phyloP scores from a whole-genome alignment of 2,797 vertebrate species.

The Melopsittacus undulatus region DNA sequence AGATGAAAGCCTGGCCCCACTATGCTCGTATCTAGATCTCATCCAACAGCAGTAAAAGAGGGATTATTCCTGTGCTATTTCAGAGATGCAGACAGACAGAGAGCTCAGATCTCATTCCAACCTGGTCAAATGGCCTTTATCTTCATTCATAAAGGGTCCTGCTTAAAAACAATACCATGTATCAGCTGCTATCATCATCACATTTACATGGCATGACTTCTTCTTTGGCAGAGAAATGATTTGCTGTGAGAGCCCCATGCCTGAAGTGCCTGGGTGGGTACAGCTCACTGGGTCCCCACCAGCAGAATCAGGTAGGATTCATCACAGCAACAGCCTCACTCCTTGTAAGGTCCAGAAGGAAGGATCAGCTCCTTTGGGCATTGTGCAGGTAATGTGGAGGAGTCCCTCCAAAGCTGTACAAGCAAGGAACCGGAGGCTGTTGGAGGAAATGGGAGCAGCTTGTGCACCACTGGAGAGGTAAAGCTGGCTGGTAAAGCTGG shows the following conservation, averaged over 20 bases:
- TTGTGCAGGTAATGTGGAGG: background rate
- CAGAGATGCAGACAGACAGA: rapidly evolving
- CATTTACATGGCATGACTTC: background rate
- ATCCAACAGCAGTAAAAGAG: background rate
- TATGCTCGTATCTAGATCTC: background rate
- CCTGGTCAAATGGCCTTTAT: background rate
- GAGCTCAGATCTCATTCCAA: background rate
- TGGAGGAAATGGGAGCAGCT: background rate
- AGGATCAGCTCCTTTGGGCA: background rate
- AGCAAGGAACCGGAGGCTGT: background rate
- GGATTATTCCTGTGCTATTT: background rate
- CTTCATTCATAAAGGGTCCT: background rate
- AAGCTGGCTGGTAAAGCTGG: background rate
- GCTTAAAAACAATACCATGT: background rate
- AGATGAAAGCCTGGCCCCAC: background rate
- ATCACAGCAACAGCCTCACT: rapidly evolving
- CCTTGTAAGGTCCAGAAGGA: background rate
- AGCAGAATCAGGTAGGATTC: background rate
- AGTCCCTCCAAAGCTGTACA: background rate
- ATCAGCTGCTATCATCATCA: background rate
- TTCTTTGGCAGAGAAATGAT: background rate
- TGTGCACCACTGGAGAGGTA: rapidly evolving
- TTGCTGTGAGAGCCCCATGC: background rate
- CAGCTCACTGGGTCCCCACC: background rate
- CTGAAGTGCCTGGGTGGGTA: background rate